Evolutionary conservation across 1,140 invertebrate species (phyloP).

Genomic region (Stegodyphus mimosarum): DNA sequence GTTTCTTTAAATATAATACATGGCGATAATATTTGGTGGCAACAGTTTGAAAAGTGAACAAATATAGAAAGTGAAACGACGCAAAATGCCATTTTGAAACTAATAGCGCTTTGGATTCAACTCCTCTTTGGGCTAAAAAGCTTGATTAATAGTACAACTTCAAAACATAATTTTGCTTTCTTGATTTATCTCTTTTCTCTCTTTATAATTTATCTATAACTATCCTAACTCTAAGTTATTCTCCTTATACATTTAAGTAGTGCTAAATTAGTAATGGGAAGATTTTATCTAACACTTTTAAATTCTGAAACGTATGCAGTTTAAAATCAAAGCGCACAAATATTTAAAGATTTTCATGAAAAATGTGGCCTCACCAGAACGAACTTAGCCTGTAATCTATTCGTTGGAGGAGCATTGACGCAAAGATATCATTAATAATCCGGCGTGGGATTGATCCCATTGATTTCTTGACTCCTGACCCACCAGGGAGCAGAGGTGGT

Average conservation of each 20-base stretch:
- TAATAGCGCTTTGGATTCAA: too few relatives aligned
- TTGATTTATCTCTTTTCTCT: background rate
- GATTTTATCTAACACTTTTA: background rate
- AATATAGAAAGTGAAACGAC: too few relatives aligned
- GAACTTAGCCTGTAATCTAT: background rate
- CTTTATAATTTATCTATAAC: background rate
- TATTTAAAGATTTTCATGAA: background rate
- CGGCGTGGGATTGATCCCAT: slow-evolving; percentile 29
- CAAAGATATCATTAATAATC: slow-evolving; percentile 45
- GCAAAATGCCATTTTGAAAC: too few relatives aligned
- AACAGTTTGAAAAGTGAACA: too few relatives aligned
- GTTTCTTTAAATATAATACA: too few relatives aligned
- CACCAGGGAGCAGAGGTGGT: slow-evolving; percentile 7
- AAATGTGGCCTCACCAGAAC: background rate
- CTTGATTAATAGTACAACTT: too few relatives aligned
- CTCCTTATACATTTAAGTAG: background rate
- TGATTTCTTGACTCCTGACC: slow-evolving; percentile 39
- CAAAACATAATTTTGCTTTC: too few relatives aligned
- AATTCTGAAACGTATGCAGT: background rate
- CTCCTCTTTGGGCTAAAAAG: too few relatives aligned
- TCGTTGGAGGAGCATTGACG: slow-evolving; percentile 5
- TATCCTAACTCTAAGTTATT: background rate
- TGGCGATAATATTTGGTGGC: too few relatives aligned
- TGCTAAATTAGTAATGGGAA: background rate
- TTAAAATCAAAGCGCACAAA: background rate